These are phyloP conservation scores for Arenaria interpres DNA, from an alignment of 2,113 vertebrate genomes.

Conservation along the genomic window DNA sequence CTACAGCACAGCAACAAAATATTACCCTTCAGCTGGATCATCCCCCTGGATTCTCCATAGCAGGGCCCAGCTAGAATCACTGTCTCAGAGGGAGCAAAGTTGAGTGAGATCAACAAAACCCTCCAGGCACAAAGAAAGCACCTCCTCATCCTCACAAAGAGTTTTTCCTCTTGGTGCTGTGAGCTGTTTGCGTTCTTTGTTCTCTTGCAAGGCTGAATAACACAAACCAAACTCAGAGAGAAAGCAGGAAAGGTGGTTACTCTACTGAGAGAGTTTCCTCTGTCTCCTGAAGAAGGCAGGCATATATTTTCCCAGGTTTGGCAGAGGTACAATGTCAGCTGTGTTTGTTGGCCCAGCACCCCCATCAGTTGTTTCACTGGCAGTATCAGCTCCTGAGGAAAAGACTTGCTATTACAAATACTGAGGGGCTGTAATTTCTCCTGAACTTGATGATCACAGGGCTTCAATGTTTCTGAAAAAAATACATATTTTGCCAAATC, in stretches of 20 bases:
- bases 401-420: not conserved
- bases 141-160: not conserved
- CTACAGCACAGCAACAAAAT: not conserved
- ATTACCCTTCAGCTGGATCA: not conserved
- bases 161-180: not conserved
- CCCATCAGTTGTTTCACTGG: not conserved
- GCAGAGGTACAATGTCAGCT: not conserved
- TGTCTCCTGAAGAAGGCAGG: not conserved
- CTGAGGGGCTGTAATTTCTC: not conserved
- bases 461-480: not conserved
- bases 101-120: not conserved
- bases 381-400: not conserved
- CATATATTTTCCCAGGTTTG: not conserved
- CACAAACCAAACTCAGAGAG: not conserved
- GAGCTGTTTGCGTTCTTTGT: not conserved
- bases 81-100: not conserved
- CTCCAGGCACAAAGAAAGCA: not conserved
- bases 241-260: not conserved
- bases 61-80: not conserved
- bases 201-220: not conserved
- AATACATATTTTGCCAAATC: not conserved
- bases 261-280: not conserved
- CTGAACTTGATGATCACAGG: not conserved
- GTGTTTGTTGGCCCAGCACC: not conserved
- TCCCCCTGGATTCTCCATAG: not conserved